Evolutionary conservation across 2,797 vertebrate species (phyloP).

Genomic region (Borostomias antarcticus): DNA sequence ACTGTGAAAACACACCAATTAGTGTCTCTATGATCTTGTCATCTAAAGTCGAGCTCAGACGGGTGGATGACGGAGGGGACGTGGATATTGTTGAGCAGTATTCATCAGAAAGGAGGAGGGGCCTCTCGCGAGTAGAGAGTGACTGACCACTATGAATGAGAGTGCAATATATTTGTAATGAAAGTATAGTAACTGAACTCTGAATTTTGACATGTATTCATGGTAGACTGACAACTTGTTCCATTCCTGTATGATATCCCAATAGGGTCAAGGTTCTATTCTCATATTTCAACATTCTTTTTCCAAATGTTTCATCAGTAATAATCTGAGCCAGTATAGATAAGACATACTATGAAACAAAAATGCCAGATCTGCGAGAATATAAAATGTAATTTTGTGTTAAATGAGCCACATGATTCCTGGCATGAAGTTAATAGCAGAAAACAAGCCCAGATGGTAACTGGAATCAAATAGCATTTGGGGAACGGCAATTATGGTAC

Average conservation of each 20-base stretch:
- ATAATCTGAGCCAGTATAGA: not conserved
- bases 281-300: constrained; percentile 20
- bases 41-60: not conserved
- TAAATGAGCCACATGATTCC: constrained; percentile 52
- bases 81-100: too few relatives aligned
- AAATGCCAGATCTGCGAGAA: constrained; percentile 26
- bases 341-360: not conserved
- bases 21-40: constrained; percentile 30
- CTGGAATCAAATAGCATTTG: constrained; percentile 56
- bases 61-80: not conserved
- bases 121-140: constrained; percentile 24
- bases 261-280: constrained; percentile 11
- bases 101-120: constrained; percentile 37
- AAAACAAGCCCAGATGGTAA: constrained; percentile 33
- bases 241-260: not conserved
- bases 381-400: constrained; percentile 34
- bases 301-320: not conserved
- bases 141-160: constrained; percentile 20
- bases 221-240: not conserved
- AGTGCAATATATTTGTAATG: not conserved
- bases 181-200: not conserved
- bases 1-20: constrained; percentile 30
- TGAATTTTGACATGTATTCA: not conserved
- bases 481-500: constrained; percentile 41
- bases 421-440: constrained; percentile 52